Conservation (phyloP, 2,113 vertebrate genomes). For the Stigmatopora nigra region DNA sequence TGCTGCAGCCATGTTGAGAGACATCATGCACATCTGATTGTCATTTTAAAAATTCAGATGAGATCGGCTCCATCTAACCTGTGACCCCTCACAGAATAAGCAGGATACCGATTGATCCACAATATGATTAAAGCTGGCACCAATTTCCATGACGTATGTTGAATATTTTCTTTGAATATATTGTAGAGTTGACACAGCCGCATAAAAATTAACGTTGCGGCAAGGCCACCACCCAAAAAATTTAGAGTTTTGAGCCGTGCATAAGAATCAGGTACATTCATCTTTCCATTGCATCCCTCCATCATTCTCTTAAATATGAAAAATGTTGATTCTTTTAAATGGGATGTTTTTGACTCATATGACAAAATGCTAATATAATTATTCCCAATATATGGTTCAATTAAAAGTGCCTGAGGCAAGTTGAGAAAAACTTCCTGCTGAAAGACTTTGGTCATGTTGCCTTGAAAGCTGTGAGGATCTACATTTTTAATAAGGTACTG, state of each 20-base stretch:
- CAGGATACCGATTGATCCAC: background rate
- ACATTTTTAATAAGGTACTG: conserved; percentile 22
- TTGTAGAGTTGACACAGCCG: no score
- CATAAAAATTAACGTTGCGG: no score
- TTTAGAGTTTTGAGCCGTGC: no score
- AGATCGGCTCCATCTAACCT: background rate
- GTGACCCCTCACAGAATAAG: background rate
- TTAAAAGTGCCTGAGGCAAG: background rate
- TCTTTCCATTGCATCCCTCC: no score
- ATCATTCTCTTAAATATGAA: no score
- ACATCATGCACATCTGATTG: no score
- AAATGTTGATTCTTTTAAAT: background rate
- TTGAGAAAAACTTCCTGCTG: background rate
- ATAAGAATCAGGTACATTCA: no score
- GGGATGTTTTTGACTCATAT: background rate
- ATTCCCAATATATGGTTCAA: background rate
- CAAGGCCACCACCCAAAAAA: no score
- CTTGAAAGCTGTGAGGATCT: conserved; percentile 15
- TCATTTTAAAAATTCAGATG: background rate
- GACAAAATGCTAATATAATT: background rate
- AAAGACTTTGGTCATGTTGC: conserved; percentile 7
- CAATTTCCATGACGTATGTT: no score
- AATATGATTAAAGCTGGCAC: background rate
- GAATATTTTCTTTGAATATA: no score
- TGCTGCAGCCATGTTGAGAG: no score